Base-by-base conservation (phyloP, 2,113 vertebrate genomes). In the Brachionichthys hirsutus region DNA sequence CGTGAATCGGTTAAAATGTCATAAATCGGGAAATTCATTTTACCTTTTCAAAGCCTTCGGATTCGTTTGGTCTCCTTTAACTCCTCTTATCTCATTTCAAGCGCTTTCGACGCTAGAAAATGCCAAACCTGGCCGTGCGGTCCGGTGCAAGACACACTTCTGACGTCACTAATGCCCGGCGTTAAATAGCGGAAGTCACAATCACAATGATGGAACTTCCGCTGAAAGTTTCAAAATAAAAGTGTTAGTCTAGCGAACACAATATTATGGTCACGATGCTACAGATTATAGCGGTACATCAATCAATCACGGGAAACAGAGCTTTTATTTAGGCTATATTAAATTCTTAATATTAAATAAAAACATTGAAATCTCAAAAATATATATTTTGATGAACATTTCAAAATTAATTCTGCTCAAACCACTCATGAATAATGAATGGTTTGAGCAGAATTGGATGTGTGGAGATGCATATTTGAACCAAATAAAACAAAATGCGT, bases 11-110 rank as follows among this genome's bases (percentile, higher is more conserved):
- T 24, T 43, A 57, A 44, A 35, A n/a, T n/a, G 60, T 41, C 20
- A 54, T 19, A 46, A 55, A 35, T 19, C 9, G 47, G 30, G 22
- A n/a, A 20, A 20, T 22, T 42, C 5, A 0, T 16, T 12, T 75
- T 79, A 81, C 73, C 78, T 78, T 18, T 4, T 18, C 10, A 11
- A 6, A 38, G 4, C 70, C 67, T 3, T 43, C 0, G 13, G 54
- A 3, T 81, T 56, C 43, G 40, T n/a, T n/a, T 18, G 18, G 55
- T 44, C 15, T 53, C 48, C 51, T 54, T 75, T 56, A 77, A 44
- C 22, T 57, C 50, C 43, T 42, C n/a, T 12, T 12, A 1, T 1
- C 4, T 52, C 83, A 81, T 79, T 16, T 18, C 6, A 0, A 0
- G 14, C 3, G 13, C 12, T 24, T 59, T 45, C 10, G 3, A 9